Evolutionary conservation across 2,888 invertebrate genomes (phyloP).

Genomic region (Dascillus cervinus): DNA sequence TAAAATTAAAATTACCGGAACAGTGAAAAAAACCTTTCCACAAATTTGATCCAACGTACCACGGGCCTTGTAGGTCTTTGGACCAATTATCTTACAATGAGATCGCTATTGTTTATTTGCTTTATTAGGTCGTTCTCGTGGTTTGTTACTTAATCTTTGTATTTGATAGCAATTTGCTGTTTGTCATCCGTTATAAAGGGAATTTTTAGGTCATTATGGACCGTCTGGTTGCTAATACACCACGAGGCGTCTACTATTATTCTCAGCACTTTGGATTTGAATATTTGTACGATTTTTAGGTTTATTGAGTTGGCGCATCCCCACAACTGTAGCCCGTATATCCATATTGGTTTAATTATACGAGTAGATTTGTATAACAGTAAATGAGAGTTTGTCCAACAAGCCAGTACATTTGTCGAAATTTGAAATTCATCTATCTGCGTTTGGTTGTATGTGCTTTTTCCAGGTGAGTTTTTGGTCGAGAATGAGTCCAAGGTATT

Average conservation of each 20-base stretch:
- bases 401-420: slow-evolving; percentile 8
- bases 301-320: slow-evolving; percentile 6
- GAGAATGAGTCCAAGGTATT: slow-evolving; percentile 16
- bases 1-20: no score
- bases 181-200: no score
- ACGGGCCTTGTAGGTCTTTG: no score
- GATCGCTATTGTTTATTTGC: no score
- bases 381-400: slow-evolving; percentile 7
- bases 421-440: slow-evolving; percentile 11
- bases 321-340: slow-evolving; percentile 8
- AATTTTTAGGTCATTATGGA: no score
- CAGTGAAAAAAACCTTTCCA: no score
- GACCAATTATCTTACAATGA: no score
- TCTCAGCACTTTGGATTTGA: slow-evolving; percentile 6
- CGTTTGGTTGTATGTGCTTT: slow-evolving; percentile 13
- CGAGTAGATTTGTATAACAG: slow-evolving; percentile 3
- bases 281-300: slow-evolving; percentile 4
- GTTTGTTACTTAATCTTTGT: no score
- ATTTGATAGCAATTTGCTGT: no score
- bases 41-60: no score
- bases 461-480: slow-evolving; percentile 14
- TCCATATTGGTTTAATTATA: slow-evolving; percentile 6
- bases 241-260: slow-evolving; percentile 5
- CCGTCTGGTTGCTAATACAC: no score
- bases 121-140: no score